Evolutionary conservation across 2,888 invertebrate species (phyloP).

Genomic region (Lithophane socia): DNA sequence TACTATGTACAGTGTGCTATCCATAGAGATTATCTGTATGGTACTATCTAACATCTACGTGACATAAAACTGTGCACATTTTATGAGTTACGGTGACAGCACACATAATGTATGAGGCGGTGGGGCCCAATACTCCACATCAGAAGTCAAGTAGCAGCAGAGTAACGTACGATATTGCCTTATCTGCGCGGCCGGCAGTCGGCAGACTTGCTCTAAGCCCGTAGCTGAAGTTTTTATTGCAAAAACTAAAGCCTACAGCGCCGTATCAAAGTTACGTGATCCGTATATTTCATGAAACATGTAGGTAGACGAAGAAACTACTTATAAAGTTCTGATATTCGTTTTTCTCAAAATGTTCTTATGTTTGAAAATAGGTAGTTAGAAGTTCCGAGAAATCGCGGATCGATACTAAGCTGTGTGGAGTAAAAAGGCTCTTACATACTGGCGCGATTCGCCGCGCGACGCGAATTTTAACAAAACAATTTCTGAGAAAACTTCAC

Average conservation of each 20-base stretch:
- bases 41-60: neutral
- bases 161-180: neutral
- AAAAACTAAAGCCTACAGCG: slow-evolving; percentile 19
- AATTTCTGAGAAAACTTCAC: too few species aligned
- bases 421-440: neutral
- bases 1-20: neutral
- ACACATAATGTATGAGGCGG: neutral
- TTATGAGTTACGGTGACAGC: slow-evolving; percentile 1
- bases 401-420: neutral
- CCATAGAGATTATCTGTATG: too few species aligned
- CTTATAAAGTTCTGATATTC: slow-evolving; percentile 14
- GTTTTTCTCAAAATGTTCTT: slow-evolving; percentile 1
- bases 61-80: neutral
- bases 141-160: slow-evolving; percentile 9
- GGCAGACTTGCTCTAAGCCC: slow-evolving; percentile 3
- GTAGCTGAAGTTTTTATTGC: slow-evolving; percentile 29
- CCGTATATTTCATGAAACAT: slow-evolving; percentile 17
- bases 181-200: slow-evolving; percentile 3
- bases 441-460: too few species aligned
- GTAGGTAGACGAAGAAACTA: neutral
- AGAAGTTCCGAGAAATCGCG: neutral
- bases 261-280: slow-evolving; percentile 27
- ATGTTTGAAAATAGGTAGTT: slow-evolving; percentile 21
- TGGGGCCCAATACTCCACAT: neutral
- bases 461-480: too few species aligned